Percentiles rank a stretch among this genome's conserved stretches.
Conservation (phyloP, 2,888 invertebrate species). For the Lasioglossum villosulum region DNA sequence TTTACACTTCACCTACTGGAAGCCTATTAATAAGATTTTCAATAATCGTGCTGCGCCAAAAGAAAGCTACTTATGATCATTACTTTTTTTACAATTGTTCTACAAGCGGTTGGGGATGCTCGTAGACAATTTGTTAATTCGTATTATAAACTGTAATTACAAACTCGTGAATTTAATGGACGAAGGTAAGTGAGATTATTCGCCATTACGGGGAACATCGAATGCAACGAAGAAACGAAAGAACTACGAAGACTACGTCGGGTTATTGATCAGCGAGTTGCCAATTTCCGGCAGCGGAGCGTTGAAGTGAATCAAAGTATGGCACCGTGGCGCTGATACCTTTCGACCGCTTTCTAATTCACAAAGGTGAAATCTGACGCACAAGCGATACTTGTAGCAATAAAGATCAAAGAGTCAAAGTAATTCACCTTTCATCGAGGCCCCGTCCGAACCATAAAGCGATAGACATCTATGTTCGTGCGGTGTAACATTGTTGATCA, state of each 20-base stretch:
- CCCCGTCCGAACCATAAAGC: slow-evolving; percentile 5
- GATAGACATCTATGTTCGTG: slow-evolving; percentile 24
- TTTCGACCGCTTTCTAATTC: slow-evolving; percentile 12
- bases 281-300: background rate
- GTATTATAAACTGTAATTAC: too few relatives aligned
- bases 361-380: background rate
- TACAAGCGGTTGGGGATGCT: too few relatives aligned
- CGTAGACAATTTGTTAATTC: too few relatives aligned
- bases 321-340: background rate
- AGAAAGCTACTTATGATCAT: too few relatives aligned
- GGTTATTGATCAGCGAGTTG: background rate
- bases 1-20: too few relatives aligned
- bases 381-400: slow-evolving; percentile 21
- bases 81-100: too few relatives aligned
- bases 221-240: too few relatives aligned
- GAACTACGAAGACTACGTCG: background rate
- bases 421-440: slow-evolving; percentile 4
- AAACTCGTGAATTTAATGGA: too few relatives aligned
- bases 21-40: too few relatives aligned
- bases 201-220: too few relatives aligned
- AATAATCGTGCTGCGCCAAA: too few relatives aligned
- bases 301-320: background rate
- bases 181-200: too few relatives aligned
- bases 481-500: slow-evolving; percentile 24
- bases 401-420: slow-evolving; percentile 25